Evolutionary conservation across 2,888 invertebrate genomes (phyloP).

Genomic region (Rotaria socialis): DNA sequence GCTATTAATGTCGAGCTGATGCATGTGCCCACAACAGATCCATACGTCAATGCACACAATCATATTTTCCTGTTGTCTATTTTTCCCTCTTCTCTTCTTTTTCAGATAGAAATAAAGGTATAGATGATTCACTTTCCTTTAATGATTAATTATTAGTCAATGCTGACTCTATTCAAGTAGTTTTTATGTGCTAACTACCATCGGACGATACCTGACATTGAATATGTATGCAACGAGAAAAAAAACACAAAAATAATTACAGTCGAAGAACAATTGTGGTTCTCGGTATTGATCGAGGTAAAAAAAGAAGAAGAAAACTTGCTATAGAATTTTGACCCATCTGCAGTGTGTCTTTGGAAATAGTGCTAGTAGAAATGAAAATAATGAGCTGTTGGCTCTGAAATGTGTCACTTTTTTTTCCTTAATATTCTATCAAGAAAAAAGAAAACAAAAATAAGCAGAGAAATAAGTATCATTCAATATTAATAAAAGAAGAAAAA

Average conservation of each 20-base stretch:
- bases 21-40: not conserved
- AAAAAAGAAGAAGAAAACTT: not conserved
- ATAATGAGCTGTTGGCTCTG: no score
- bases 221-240: not conserved
- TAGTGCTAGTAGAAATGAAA: no score
- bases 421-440: not conserved
- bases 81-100: not conserved
- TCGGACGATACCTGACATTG: not conserved
- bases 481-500: no score
- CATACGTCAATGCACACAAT: not conserved
- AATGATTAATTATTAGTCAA: not conserved
- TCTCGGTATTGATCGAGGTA: not conserved
- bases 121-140: not conserved
- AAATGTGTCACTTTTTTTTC: not conserved
- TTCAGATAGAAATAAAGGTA: not conserved
- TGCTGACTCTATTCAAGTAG: not conserved
- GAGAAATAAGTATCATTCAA: not conserved
- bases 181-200: not conserved
- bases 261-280: not conserved
- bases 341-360: not conserved
- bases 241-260: not conserved
- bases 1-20: not conserved
- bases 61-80: not conserved
- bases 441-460: not conserved
- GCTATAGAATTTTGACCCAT: no score